A percentile compares a stretch with the other conserved stretches of the same genome.
These are phyloP conservation scores for Hirtodrosophila cameraria DNA, from an alignment of 2,888 invertebrate genomes.

Conservation along the genomic window DNA sequence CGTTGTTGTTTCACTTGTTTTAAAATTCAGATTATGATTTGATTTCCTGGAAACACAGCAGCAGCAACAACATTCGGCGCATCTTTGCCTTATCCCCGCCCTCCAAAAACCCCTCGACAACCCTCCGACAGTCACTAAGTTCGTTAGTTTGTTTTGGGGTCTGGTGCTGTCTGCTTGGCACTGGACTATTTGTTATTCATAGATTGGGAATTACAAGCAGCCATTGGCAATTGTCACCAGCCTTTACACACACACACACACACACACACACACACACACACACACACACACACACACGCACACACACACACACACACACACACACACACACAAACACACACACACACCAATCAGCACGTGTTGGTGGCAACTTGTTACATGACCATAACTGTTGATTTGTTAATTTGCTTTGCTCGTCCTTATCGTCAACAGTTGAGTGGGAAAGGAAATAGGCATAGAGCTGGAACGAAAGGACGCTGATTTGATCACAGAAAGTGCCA, in stretches of 20 bases:
- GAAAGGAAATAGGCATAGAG: too few relatives aligned
- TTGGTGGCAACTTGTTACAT: constrained; percentile 67
- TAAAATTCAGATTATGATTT: constrained; percentile 76
- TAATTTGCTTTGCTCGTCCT: constrained; percentile 28
- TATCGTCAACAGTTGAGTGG: constrained; percentile 8
- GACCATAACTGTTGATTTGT: constrained; percentile 40
- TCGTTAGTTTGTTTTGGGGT: constrained; percentile 57
- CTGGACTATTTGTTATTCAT: constrained; percentile 77
- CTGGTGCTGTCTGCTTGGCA: constrained; percentile 36
- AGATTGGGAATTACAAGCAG: constrained; percentile 78
- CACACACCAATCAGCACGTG: constrained; percentile 48
- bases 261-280: constrained; percentile 6
- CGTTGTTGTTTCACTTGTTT: constrained; percentile 34
- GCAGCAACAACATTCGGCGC: constrained; percentile 17
- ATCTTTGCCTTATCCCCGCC: constrained; percentile 4
- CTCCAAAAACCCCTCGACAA: background rate
- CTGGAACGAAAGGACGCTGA: background rate
- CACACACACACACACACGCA: constrained; percentile 8
- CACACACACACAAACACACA: constrained; percentile 4
- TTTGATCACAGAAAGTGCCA: background rate
- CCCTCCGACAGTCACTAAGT: constrained; percentile 8
- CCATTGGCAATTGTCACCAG: constrained; percentile 76
- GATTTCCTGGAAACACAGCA: constrained; percentile 55
- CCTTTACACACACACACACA: constrained; percentile 39
- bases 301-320: constrained; percentile 17